Base-by-base conservation (phyloP, 2,888 invertebrate genomes). In the Thecocarcelia acutangulata region DNA sequence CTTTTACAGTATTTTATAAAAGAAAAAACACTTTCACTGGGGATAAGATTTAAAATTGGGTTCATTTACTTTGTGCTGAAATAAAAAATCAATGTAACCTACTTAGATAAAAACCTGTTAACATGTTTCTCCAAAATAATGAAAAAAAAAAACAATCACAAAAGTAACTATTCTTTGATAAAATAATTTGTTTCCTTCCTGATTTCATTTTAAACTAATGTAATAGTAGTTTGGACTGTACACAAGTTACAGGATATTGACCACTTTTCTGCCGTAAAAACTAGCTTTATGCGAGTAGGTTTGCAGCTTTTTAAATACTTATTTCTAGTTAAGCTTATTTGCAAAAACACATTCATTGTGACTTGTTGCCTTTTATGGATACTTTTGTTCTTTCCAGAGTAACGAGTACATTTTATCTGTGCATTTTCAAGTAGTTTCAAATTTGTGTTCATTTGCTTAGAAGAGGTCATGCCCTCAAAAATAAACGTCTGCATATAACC, bases 11-110 rank as follows among this genome's bases (percentile, higher is more conserved):
- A 24, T 37, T 58, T 37, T 44, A 21, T 11, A 13, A 33, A 4
- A 19, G 17, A 75, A 46, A 24, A 44, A 66, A 46, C 69, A 77
- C 77, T 77, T 77, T 77, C 50, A 63, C 54, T 48, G 11, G 12
- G 4, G n/a, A 52, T 48, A 59, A 0, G 40, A 12, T 15, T 56
- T 48, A 5, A 15, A 58, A 37, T 52, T 61, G 15, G 44, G 21
- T 33, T 42, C 28, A 19, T 17, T 61, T 52, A 50, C 48, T 40
- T 59, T 50, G 40, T 19, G 17, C 6, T 28, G 24, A 28, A 72
- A 72, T 40, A 63, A 61, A 50, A 42, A 2, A 9, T 72, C 17
- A 61, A 59, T 59, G 13, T 40, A 64, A 63, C 52, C 63, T 24
- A 63, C 52, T 54, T 24, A 33, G n/a, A 44, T 63, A 52, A 8